These are phyloP conservation scores for Lasioglossum vierecki DNA, from an alignment of 2,888 invertebrate species.

Conservation along the genomic window DNA sequence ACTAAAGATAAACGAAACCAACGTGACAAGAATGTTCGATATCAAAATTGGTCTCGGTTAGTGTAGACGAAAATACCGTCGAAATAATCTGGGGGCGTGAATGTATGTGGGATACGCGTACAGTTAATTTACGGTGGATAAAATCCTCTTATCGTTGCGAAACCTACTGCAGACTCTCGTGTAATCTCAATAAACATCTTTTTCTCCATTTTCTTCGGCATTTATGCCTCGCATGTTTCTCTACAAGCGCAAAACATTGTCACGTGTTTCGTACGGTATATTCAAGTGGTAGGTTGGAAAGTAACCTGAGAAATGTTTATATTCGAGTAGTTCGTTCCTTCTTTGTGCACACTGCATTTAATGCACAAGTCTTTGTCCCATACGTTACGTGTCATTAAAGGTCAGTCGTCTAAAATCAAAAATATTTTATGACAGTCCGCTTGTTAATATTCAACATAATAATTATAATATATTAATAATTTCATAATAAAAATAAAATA, in stretches of 20 bases:
- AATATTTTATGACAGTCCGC: no score
- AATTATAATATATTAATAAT: no score
- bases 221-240: neutral
- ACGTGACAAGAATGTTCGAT: neutral
- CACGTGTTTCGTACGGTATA: neutral
- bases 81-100: neutral
- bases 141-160: neutral
- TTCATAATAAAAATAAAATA: no score
- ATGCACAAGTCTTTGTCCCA: neutral
- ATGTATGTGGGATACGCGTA: neutral
- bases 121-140: conserved; percentile 10
- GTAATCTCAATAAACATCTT: neutral
- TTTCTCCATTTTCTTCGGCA: neutral
- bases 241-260: neutral
- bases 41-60: neutral
- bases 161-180: conserved; percentile 10
- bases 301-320: neutral
- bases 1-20: neutral
- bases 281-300: neutral
- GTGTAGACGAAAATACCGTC: neutral
- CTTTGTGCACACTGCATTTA: neutral
- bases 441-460: no score
- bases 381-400: neutral
- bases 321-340: neutral
- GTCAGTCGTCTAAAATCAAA: no score